Base-by-base conservation (phyloP, 2,113 vertebrate species). In the Cariama cristata region DNA sequence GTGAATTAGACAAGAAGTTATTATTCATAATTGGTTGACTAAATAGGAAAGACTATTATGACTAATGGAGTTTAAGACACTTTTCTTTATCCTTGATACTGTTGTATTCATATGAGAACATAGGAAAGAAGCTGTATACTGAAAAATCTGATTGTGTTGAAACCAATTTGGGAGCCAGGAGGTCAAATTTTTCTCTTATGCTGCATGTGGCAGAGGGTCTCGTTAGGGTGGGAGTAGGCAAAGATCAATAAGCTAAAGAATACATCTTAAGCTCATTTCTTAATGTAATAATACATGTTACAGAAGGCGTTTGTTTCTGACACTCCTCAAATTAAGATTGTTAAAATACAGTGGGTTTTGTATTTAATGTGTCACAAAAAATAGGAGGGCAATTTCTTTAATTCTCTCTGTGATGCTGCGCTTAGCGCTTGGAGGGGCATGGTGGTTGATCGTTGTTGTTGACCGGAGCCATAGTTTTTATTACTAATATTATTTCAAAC, bases 1-100 rank as follows among this genome's bases (percentile, higher is more conserved):
- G 82, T 79, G 85, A 59, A 83, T 96, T 94, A 96, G 79, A 66
- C 0, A 4, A 90, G 58, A 66, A 86, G 62, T 62, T 87, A 44
- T 73, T 96, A 88, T 88, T 95, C 32, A 13, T 80, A 50, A 92
- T 92, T 90, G 90, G 72, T 56, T 90, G 77, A 79, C 72, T 94
- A 86, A 79, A 58, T 86, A 90, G 42, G 47, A 69, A 89, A 76
- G 44, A 38, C 53, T 76, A 6, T 91, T 95, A 81, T 49, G 35
- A 79, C 58, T 94, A 88, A 82, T 62, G 52, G 88, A 88, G 27
- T 79, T 79, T 64, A 85, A 75, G 77, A 56, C 69, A 62, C 73
- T 56, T 72, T 89, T 67, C 30, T 38, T 67, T 8, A 59, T 69
- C n/a, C 15, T 88, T 64, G 56, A 50, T 79, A 20, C 55, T 64